Evolutionary conservation across 1,140 invertebrate genomes (phyloP), one percentile per base, ranked within the genome.

Genomic region (Gonioctena quinquepunctata): DNA sequence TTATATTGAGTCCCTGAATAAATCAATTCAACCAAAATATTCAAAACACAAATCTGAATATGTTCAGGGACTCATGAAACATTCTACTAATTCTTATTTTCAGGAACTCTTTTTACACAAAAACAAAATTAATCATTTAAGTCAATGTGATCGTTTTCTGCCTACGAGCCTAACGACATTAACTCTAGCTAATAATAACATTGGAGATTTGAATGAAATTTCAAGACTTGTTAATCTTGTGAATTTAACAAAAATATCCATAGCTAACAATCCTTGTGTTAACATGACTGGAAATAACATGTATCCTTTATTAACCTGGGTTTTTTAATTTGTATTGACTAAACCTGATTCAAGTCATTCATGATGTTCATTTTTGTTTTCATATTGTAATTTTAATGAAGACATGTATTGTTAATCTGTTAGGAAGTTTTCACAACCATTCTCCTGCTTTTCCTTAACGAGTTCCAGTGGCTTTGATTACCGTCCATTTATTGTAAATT

Each of bases 401-500:
- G n/a, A n/a, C n/a, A n/a, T n/a, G n/a, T n/a, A n/a, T n/a, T n/a
- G n/a, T n/a, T n/a, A n/a, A n/a, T n/a, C n/a, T n/a, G n/a, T n/a
- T n/a, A n/a, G n/a, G n/a, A n/a, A n/a, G n/a, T n/a, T n/a, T n/a
- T n/a, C n/a, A n/a, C n/a, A n/a, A n/a, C n/a, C n/a, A n/a, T n/a
- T n/a, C n/a, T n/a, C 6, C n/a, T 42, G 23, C 76, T 83, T 83
- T 76, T 81, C 81, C 83, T 86, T 86, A 84, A 85, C 81, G 76
- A 76, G 74, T 79, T 75, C 79, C 86, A 94, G 93, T 83, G 91
- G 91, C 27, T 96, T 96, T 86, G 94, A 96, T 83, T 95, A 96
- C 84, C 89, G 95, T 70, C 95, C 95, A 49, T 97, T 94, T 87
- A 88, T 96, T 69, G 89, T 96, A 65, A 97, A 96, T 84, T 97